Base-by-base conservation (phyloP, 2,113 vertebrate species). In the Pelobates fuscus region DNA sequence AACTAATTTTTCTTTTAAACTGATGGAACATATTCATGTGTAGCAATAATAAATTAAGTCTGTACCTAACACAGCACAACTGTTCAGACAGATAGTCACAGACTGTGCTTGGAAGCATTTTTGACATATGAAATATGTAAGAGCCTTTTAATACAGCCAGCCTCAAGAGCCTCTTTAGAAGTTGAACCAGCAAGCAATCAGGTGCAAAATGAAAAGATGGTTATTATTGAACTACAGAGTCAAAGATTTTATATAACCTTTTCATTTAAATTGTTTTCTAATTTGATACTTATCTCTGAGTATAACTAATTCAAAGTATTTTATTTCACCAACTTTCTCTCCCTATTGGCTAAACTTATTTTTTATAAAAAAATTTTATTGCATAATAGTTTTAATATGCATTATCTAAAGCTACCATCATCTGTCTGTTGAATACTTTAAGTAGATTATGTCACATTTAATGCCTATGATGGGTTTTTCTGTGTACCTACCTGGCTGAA, bases 111-210 rank as follows among this genome's bases (percentile, higher is more conserved):
- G 58, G 32, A 49, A 61, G 69, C 32, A 26, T 23, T 32, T 61
- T 71, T 61, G 69, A 71, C 69, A 71, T n/a, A n/a, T 71, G 41
- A 71, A 71, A 61, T 71, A 71, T 71, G 57, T 60, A 70, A 59
- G 37, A 71, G 57, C 24, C 59, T 71, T 60, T 60, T 71, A 61
- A 61, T 61, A 23, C 57, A n/a, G 59, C 18, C 41, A 71, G 69
- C 61, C 69, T 71, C 69, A 46, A 71, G 69, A 41, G 69, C 61
- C 57, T 54, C 57, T 71, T 71, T 71, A 71, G 41, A 23, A 44
- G 57, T 41, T 70, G 68, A 70, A 59, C 41, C 55, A 27, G 29
- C 37, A 70, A 70, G 68, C 32, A 70, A 59, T 70, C 68, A 59
- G 25, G 55, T 43, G 68, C 24, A 54, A 55, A 23, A 70, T 54